Percentiles rank a stretch among this genome's conserved stretches.
Evolutionary conservation across 53 echinoderm and acorn worm species (phyloP).

Genomic region (Luidia sarsii): DNA sequence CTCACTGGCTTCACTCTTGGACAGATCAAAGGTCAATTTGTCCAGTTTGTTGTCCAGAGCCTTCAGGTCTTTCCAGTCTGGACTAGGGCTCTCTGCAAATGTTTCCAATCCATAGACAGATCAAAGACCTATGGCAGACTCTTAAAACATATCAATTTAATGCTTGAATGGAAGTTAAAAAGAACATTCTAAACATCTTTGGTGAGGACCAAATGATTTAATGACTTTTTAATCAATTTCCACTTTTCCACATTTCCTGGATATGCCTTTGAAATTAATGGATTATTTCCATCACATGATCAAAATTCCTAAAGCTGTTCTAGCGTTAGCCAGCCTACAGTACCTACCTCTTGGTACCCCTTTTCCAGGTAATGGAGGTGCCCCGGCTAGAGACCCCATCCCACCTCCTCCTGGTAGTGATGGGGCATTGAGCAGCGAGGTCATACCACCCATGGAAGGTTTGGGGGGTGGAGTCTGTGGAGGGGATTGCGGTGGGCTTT

Average conservation of each 20-base stretch:
- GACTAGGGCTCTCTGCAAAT: conserved; percentile 55
- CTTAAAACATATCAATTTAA: no score
- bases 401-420: conserved; percentile 78
- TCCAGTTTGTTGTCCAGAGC: conserved; percentile 82
- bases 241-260: no score
- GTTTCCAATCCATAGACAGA: neutral
- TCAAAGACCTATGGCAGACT: neutral
- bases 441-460: conserved; percentile 46
- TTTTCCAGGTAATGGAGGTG: conserved; percentile 75
- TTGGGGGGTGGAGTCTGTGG: conserved; percentile 80
- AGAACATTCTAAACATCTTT: no score
- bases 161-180: no score
- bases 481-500: conserved; percentile 76
- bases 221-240: no score
- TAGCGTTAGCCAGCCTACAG: no score
- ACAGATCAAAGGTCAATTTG: conserved; percentile 75
- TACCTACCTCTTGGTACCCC: conserved; percentile 67
- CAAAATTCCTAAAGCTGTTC: no score
- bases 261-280: no score
- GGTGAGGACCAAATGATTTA: no score
- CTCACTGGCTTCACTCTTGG: conserved; percentile 73
- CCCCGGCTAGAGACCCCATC: conserved; percentile 77
- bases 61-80: conserved; percentile 86
- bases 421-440: conserved; percentile 87
- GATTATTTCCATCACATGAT: no score